Percentiles rank a stretch among this genome's conserved stretches.
Evolutionary conservation across 2,888 invertebrate genomes (phyloP).

Genomic region (Tetramorium bicarinatum): DNA sequence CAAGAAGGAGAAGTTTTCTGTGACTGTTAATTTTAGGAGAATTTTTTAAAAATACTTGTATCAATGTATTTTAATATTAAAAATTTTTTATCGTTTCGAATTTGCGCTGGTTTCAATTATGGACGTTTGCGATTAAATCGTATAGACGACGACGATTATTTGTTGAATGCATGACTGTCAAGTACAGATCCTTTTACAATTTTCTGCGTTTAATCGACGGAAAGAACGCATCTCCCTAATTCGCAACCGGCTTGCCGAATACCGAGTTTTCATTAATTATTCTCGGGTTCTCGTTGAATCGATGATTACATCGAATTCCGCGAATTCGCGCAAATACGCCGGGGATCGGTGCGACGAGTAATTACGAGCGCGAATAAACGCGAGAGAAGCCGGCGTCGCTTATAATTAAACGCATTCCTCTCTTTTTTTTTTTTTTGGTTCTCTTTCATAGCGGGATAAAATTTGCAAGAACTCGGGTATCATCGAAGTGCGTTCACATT

Average conservation of each 20-base stretch:
- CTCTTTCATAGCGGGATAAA: constrained; percentile 32
- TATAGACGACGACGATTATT: constrained; percentile 16
- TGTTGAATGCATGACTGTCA: background rate
- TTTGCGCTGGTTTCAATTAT: background rate
- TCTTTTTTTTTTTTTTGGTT: constrained; percentile 36
- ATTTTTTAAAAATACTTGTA: background rate
- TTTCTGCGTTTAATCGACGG: constrained; percentile 23
- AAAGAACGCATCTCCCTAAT: constrained; percentile 34
- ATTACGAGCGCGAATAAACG: constrained; percentile 52
- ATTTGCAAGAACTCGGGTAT: constrained; percentile 48
- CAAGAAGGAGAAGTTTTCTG: background rate
- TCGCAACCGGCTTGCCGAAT: constrained; percentile 30
- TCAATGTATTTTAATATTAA: background rate
- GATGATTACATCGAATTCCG: constrained; percentile 53
- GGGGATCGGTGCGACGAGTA: constrained; percentile 42
- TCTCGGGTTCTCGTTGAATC: constrained; percentile 22
- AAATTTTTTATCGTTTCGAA: background rate
- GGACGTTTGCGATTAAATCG: background rate
- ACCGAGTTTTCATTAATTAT: constrained; percentile 54
- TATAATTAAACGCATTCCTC: constrained; percentile 56
- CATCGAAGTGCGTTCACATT: background rate
- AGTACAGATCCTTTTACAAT: background rate
- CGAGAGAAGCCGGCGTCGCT: constrained; percentile 30
- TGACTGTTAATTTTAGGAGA: background rate
- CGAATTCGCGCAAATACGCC: constrained; percentile 37